A percentile compares a stretch with the other conserved stretches of the same genome.
Evolutionary conservation across 2,797 vertebrate genomes (phyloP).

Genomic region (Tauraco hartlaubi): DNA sequence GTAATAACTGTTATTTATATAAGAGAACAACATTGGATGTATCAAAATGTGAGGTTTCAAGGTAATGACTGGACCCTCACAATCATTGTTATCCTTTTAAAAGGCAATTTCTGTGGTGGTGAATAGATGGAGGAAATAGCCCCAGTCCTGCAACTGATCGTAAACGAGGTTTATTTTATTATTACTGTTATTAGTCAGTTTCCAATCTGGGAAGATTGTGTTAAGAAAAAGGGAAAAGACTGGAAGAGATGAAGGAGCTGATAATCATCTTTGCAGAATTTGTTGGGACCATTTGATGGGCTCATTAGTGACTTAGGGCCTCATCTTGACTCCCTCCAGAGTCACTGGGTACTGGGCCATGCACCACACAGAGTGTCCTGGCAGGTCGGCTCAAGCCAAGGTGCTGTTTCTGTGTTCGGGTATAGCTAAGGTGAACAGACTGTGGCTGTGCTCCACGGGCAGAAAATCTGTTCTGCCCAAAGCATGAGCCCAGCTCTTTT

Average conservation of each 20-base stretch:
- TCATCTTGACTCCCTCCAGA: not conserved
- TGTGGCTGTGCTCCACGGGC: not conserved
- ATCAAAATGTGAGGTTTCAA: conserved; percentile 76
- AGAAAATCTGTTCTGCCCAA: not conserved
- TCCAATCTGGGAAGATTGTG: not conserved
- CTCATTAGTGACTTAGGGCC: not conserved
- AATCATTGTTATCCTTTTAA: conserved; percentile 78
- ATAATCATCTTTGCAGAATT: not conserved
- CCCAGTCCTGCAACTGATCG: not conserved
- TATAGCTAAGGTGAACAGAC: not conserved
- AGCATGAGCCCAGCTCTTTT: not conserved
- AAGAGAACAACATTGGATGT: conserved; percentile 68
- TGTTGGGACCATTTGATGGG: not conserved
- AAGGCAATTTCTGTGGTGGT: conserved; percentile 71
- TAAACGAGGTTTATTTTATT: conserved; percentile 71
- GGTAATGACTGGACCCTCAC: conserved; percentile 72
- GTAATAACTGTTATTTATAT: conserved; percentile 84
- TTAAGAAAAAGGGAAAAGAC: not conserved
- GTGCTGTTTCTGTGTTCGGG: not conserved
- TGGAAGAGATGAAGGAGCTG: not conserved
- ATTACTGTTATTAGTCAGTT: conserved; percentile 63
- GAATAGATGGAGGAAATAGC: conserved; percentile 60
- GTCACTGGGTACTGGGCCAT: no score
- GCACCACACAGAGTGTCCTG: not conserved
- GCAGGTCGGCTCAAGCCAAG: not conserved